phyloP scores from a whole-genome alignment of 2,888 invertebrate species.

The Torymus auratus region DNA sequence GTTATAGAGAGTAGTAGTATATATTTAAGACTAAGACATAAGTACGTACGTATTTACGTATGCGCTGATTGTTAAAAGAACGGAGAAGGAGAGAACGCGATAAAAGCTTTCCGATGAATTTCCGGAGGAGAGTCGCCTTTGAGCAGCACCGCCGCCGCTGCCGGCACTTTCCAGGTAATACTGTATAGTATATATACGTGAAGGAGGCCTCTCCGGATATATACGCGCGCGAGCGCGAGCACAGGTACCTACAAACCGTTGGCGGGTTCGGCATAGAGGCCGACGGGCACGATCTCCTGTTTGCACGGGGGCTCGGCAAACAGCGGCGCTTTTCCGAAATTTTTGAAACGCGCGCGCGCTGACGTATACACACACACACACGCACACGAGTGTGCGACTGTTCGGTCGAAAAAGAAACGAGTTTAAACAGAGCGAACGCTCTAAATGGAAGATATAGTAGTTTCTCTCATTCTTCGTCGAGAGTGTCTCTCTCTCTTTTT shows the following conservation, averaged over 20 bases:
- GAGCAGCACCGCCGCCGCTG: neutral
- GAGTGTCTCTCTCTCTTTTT: neutral
- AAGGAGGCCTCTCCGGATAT: slow-evolving; percentile 16
- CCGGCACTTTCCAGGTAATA: too few species aligned
- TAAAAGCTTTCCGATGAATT: slow-evolving; percentile 51
- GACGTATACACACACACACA: too few species aligned
- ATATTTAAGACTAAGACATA: too few species aligned
- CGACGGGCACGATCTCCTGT: slow-evolving; percentile 68
- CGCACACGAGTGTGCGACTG: too few species aligned
- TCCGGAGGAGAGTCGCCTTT: slow-evolving; percentile 28
- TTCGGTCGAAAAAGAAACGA: neutral
- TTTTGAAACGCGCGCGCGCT: slow-evolving; percentile 44
- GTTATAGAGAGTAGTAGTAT: too few species aligned
- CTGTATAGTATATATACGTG: too few species aligned
- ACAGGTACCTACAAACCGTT: slow-evolving; percentile 57
- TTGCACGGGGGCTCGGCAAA: slow-evolving; percentile 71
- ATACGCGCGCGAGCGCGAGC: neutral
- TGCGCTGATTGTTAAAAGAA: too few species aligned
- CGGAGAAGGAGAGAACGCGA: too few species aligned
- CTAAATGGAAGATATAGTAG: too few species aligned
- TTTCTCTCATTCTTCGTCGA: too few species aligned
- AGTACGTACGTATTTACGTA: too few species aligned
- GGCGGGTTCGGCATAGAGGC: slow-evolving; percentile 52
- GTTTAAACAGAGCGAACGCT: neutral
- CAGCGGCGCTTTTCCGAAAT: slow-evolving; percentile 69